Conservation (phyloP, 2,113 vertebrate genomes). For the Gobio gobio region DNA sequence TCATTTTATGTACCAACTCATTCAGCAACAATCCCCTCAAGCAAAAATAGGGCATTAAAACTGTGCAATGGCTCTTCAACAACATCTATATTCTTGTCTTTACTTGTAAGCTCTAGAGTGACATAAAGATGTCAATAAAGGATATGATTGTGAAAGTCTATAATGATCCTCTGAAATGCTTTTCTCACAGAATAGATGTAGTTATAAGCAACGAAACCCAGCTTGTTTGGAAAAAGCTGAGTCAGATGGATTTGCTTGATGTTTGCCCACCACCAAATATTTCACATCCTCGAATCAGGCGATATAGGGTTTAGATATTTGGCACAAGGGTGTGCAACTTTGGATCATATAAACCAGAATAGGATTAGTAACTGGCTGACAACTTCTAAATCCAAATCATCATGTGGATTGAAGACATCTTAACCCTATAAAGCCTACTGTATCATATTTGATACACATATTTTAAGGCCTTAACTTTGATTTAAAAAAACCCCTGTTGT, state of each 20-base stretch:
- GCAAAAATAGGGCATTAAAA: neutral
- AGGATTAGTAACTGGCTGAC: constrained; percentile 32
- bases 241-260: constrained; percentile 18
- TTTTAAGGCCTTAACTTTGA: neutral
- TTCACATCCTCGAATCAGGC: constrained; percentile 27
- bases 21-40: neutral
- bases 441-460: neutral
- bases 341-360: constrained; percentile 30
- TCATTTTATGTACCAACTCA: neutral
- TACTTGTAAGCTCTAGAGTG: neutral
- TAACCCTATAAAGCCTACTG: neutral
- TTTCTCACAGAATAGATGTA: neutral
- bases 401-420: neutral
- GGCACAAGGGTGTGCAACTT: neutral
- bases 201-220: neutral
- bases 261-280: constrained; percentile 37
- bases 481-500: neutral
- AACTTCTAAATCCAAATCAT: constrained; percentile 27
- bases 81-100: neutral
- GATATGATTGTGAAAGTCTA: neutral
- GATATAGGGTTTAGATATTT: constrained; percentile 16
- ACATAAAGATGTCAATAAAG: neutral
- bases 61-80: neutral
- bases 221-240: constrained; percentile 18
- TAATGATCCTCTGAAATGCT: neutral